Percentiles rank a stretch among this genome's conserved stretches.
Evolutionary conservation across 2,888 invertebrate genomes (phyloP).

Genomic region (Caenorhabditis macrosperma): DNA sequence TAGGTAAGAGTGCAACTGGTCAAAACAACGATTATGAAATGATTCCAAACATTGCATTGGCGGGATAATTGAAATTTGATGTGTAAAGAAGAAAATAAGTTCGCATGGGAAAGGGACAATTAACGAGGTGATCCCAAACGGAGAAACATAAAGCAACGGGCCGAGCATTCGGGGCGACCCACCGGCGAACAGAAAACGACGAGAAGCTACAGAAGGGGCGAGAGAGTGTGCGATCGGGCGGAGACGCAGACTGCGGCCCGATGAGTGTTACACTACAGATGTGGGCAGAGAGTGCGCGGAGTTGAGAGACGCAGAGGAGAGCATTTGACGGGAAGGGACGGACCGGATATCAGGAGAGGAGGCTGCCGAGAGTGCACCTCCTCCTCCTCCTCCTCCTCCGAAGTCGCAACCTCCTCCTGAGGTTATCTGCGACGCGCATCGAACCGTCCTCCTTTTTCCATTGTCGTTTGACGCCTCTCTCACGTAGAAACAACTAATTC

Average conservation of each 20-base stretch:
- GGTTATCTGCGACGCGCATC: conserved; percentile 30
- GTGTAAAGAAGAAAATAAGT: background rate
- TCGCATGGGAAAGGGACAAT: conserved; percentile 28
- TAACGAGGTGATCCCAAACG: conserved; percentile 32
- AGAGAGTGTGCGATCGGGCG: conserved; percentile 31
- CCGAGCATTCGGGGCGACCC: conserved; percentile 18
- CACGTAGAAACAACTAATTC: conserved; percentile 29
- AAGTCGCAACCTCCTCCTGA: conserved; percentile 12
- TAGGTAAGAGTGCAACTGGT: background rate
- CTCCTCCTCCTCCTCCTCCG: no score
- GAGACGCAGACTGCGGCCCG: conserved; percentile 26
- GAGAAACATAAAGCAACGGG: conserved; percentile 35
- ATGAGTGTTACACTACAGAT: conserved; percentile 42
- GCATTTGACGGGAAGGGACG: conserved; percentile 18
- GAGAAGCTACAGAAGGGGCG: conserved; percentile 8
- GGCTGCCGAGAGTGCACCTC: conserved; percentile 10
- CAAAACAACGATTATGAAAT: no score
- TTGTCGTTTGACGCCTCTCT: background rate
- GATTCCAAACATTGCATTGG: background rate
- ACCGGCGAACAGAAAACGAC: conserved; percentile 4
- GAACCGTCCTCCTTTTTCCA: conserved; percentile 1
- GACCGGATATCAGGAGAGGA: conserved; percentile 32
- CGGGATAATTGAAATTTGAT: no score
- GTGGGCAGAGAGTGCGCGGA: background rate
- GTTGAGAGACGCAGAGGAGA: conserved; percentile 27